These are phyloP conservation scores for Apodemus sylvaticus DNA, from an alignment of 2,113 vertebrate genomes.

Conservation along the genomic window DNA sequence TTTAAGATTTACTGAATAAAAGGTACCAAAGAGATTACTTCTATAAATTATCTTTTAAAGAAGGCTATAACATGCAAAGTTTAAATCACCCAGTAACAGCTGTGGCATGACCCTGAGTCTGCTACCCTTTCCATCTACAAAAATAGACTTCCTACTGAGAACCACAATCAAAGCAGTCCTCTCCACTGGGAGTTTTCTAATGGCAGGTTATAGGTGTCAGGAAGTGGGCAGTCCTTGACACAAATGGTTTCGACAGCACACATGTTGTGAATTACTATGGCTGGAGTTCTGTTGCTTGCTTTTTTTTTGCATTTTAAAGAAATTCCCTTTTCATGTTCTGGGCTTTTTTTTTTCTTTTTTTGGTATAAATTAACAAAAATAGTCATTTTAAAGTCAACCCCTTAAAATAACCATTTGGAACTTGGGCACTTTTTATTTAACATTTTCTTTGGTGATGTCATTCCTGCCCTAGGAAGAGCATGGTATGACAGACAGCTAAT, in stretches of 20 bases:
- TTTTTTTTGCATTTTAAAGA: neutral
- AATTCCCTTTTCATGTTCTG: neutral
- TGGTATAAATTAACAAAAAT: neutral
- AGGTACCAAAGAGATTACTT: conserved; percentile 9
- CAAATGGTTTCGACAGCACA: conserved; percentile 20
- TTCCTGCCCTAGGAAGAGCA: neutral
- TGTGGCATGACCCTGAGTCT: neutral
- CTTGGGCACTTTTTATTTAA: neutral
- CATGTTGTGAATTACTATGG: neutral
- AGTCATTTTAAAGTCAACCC: conserved; percentile 31
- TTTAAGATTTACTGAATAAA: conserved; percentile 40
- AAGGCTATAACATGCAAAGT: neutral
- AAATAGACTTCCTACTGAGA: neutral
- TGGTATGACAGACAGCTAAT: neutral
- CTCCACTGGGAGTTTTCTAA: neutral
- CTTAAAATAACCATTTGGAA: conserved; percentile 56
- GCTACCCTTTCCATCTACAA: neutral
- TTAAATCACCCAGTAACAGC: neutral
- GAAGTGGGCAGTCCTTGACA: neutral
- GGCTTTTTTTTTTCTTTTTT: neutral
- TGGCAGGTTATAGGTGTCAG: neutral
- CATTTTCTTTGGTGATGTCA: conserved; percentile 64
- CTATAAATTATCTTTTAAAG: neutral
- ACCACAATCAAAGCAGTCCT: neutral
- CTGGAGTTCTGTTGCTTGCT: neutral